phyloP scores from a whole-genome alignment of 2,113 vertebrate genomes.

The Gobiocypris rarus region DNA sequence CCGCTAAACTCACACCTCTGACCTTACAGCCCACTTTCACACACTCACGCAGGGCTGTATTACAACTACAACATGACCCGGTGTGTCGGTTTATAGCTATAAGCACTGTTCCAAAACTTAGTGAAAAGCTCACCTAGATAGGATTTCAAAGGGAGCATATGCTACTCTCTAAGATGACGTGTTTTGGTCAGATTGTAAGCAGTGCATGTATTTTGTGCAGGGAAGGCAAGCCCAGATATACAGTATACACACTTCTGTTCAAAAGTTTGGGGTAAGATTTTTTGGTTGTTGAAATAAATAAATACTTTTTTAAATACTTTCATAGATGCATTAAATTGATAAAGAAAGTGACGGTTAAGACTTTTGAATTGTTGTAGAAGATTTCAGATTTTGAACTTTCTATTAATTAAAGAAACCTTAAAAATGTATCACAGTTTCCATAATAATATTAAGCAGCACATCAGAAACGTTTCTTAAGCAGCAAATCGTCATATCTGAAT shows the following conservation, averaged over 20 bases:
- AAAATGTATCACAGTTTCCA: no score
- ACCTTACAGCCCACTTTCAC: slow-evolving; percentile 38
- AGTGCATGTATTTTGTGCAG: not conserved
- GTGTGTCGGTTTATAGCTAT: slow-evolving; percentile 23
- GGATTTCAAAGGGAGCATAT: not conserved
- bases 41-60: slow-evolving; percentile 44
- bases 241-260: not conserved
- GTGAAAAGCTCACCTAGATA: not conserved
- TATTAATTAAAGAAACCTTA: not conserved
- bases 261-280: not conserved
- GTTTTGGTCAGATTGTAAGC: not conserved
- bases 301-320: not conserved
- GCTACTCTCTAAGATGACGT: not conserved
- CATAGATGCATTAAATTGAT: not conserved
- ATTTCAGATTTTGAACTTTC: not conserved
- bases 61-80: slow-evolving; percentile 1
- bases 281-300: not conserved
- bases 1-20: slow-evolving; percentile 34
- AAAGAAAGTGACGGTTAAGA: no score
- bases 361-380: no score
- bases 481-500: not conserved
- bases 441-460: no score
- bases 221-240: not conserved
- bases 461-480: not conserved
- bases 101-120: not conserved